Evolutionary conservation across 1,140 invertebrate species (phyloP), one percentile per base, ranked within the genome.

Genomic region (Pteromalus puparum): DNA sequence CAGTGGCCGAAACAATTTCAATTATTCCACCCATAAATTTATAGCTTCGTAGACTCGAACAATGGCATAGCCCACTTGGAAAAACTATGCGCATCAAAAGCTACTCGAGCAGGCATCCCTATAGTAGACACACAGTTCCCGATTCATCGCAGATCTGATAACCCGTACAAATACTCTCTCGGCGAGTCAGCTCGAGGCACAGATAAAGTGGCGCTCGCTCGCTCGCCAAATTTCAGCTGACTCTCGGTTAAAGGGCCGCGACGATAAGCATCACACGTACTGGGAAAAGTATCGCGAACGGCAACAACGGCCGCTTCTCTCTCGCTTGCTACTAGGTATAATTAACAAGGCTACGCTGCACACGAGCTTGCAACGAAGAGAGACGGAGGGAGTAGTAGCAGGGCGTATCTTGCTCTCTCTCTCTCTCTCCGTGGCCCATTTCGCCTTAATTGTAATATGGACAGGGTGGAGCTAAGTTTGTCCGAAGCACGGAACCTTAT

Each of bases 391-490:
- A 53, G 18, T 61, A 61, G 53, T 21, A 15, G 18, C 15, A 70
- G 26, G 26, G 24, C 53, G 72, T 74, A 74, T 74, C 72, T 74
- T 21, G 72, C 68, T 18, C 38, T 34, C 30, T 34, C 30, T 34
- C 30, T 34, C 30, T 34, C 21, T 61, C 24, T 68, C 15, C 72
- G 74, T 78, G 46, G 53, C 76, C 76, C 53, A 78, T 78, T 78
- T 78, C 21, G 48, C 76, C 76, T 78, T 78, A 78, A 78, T 78
- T 78, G 76, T 78, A 78, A 78, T 78, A 78, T 78, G 76, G 76
- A 78, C 76, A 34, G 48, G 48, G 74, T 48, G 38, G 48, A 61
- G 53, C 48, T 34, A 78, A 78, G 48, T 78, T 78, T 65, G 76
- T 61, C 76, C 76, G n/a, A 30, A 65, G 53, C 76, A 78, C 76